phyloP scores from a whole-genome alignment of 2,888 invertebrate species.

The Spialia ferax region DNA sequence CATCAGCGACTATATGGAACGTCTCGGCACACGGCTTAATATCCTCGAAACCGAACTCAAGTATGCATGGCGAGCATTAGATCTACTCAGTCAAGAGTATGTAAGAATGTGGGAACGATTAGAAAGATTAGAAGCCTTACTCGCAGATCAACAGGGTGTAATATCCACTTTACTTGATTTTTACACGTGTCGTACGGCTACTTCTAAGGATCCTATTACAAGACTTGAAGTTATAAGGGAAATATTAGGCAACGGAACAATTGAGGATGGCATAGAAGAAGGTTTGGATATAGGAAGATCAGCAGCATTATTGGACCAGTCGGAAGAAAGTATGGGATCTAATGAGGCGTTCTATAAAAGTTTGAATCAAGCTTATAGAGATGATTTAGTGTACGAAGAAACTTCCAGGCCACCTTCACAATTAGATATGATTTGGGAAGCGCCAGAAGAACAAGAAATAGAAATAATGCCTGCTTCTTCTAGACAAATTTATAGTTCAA shows the following conservation, averaged over 20 bases:
- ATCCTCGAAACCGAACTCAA: conserved; percentile 96
- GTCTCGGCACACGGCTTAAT: conserved; percentile 94
- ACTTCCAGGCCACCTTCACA: conserved; percentile 90
- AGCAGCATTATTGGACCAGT: conserved; percentile 71
- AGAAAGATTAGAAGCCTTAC: conserved; percentile 94
- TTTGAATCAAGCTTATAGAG: conserved; percentile 95
- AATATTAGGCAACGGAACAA: conserved; percentile 88
- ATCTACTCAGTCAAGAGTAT: conserved; percentile 96
- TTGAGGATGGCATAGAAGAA: conserved; percentile 90
- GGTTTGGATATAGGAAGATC: conserved; percentile 86
- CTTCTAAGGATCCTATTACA: conserved; percentile 83
- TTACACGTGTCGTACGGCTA: conserved; percentile 86
- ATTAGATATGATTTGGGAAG: conserved; percentile 95
- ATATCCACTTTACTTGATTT: conserved; percentile 95
- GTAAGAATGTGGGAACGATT: conserved; percentile 97
- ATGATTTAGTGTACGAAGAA: conserved; percentile 90
- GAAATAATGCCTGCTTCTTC: conserved; percentile 83
- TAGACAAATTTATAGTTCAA: conserved; percentile 90
- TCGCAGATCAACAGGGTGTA: conserved; percentile 96
- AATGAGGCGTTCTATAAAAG: conserved; percentile 96
- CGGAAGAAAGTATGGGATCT: conserved; percentile 88
- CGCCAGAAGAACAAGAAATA: conserved; percentile 91
- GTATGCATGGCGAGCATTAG: conserved; percentile 97
- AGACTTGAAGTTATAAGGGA: conserved; percentile 88
- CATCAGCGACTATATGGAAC: conserved; percentile 96